Conservation (phyloP, 2,113 vertebrate species). For the Mohoua ochrocephala region DNA sequence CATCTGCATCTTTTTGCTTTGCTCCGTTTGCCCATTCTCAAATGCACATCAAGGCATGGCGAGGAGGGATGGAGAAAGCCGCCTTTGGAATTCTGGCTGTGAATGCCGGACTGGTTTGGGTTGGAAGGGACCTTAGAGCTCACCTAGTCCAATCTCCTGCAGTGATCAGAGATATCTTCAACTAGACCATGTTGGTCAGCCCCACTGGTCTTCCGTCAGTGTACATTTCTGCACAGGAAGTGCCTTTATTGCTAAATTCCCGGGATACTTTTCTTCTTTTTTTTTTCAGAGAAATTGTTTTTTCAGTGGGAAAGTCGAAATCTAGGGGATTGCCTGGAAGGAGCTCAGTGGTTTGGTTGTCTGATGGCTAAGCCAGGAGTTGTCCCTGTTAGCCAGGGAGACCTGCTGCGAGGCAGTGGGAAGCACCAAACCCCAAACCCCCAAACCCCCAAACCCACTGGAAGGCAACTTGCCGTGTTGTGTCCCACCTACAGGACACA, state of each 20-base stretch:
- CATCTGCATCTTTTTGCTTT: background rate
- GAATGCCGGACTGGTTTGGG: background rate
- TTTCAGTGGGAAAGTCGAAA: background rate
- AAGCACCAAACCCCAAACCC: background rate
- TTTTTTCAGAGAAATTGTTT: background rate
- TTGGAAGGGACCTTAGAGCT: background rate
- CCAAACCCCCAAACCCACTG: background rate
- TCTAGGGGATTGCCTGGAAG: background rate
- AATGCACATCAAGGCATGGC: rapidly evolving
- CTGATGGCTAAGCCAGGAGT: background rate
- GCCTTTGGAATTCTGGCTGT: background rate
- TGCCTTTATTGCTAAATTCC: background rate
- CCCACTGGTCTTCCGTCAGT: rapidly evolving
- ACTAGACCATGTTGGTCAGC: background rate
- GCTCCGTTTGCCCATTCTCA: rapidly evolving
- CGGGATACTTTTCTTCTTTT: background rate
- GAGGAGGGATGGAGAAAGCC: background rate
- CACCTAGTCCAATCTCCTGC: background rate
- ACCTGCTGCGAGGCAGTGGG: background rate
- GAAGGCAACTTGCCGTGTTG: background rate
- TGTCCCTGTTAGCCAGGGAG: background rate
- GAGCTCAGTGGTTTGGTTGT: background rate
- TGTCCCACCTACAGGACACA: background rate
- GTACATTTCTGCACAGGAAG: background rate
- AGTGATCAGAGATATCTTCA: background rate